Base-by-base conservation (phyloP, 2,797 vertebrate genomes). In the Staurois parvus region DNA sequence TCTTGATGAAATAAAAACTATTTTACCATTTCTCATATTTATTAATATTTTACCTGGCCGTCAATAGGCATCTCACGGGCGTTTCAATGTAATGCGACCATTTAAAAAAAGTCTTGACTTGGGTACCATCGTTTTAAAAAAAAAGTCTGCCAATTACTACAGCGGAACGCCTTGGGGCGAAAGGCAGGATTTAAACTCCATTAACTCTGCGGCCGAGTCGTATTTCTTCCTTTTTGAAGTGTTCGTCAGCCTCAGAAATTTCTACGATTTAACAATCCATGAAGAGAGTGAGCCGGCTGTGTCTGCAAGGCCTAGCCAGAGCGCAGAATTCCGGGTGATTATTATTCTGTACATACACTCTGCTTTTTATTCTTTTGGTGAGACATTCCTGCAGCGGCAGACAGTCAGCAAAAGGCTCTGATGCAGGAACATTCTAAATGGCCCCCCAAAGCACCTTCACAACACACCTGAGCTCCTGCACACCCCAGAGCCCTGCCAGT, bases 121-220 rank as follows among this genome's bases (percentile, higher is more conserved):
- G 24, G 45, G 64, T 1, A 3, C 52, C 68, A 17, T 72, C 34
- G 30, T 70, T 84, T 45, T 21, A 40, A n/a, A n/a, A n/a, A n/a
- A n/a, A 32, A 29, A 28, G 74, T 62, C 72, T 42, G 2, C 40
- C 40, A 45, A 45, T 45, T 72, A 74, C 37, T 45, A n/a, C 15
- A 56, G 17, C 12, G 2, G n/a, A 37, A 40, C 73, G 76, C 76
- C 76, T 74, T n/a, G 70, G 52, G 34, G 56, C 15, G 7, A 10
- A 78, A 45, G 56, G 52, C 48, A 28, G 70, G 76, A 79, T 85
- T 85, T 79, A 73, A 79, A 79, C 76, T 85, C 72, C 83, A 73
- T 85, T 85, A 85, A 56, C 56, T 79, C 68, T 19, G 59, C 76
- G 19, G 17, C 76, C 3, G 45, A 85, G 40, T 64, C 29, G 4